These are phyloP conservation scores for Drosophila tanythrix DNA, from an alignment of 2,888 invertebrate genomes.

Conservation along the genomic window DNA sequence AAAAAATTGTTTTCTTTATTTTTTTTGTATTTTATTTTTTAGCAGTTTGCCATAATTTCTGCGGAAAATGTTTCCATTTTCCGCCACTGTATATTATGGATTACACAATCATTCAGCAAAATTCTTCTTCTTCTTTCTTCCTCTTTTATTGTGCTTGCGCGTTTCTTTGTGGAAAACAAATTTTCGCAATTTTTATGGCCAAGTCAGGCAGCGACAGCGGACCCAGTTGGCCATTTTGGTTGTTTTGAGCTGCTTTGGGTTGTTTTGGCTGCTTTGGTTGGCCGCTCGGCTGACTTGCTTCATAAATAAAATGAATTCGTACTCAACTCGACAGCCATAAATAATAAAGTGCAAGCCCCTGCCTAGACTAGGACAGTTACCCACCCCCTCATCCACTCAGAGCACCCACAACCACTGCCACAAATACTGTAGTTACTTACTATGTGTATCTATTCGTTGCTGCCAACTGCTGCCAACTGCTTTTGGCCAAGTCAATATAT, in stretches of 20 bases:
- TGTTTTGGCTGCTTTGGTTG: constrained; percentile 52
- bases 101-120: neutral
- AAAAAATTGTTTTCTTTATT: no score
- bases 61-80: neutral
- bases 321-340: constrained; percentile 75
- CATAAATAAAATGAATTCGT: constrained; percentile 78
- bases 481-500: constrained; percentile 64
- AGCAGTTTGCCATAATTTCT: neutral
- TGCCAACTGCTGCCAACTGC: constrained; percentile 33
- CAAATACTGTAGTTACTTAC: constrained; percentile 19
- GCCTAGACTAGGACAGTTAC: constrained; percentile 15
- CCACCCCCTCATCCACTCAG: constrained; percentile 1
- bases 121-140: neutral
- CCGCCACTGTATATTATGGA: neutral
- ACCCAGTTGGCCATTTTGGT: constrained; percentile 59
- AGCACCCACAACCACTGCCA: constrained; percentile 59
- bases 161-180: constrained; percentile 28
- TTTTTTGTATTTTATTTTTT: neutral
- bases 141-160: neutral
- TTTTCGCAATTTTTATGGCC: constrained; percentile 23
- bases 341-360: constrained; percentile 72
- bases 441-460: constrained; percentile 21
- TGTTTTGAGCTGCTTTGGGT: constrained; percentile 7
- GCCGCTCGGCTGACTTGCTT: constrained; percentile 67
- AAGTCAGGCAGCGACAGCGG: constrained; percentile 10